Evolutionary conservation across 1,140 invertebrate genomes (phyloP).

Genomic region (Neuroterus valhalla): DNA sequence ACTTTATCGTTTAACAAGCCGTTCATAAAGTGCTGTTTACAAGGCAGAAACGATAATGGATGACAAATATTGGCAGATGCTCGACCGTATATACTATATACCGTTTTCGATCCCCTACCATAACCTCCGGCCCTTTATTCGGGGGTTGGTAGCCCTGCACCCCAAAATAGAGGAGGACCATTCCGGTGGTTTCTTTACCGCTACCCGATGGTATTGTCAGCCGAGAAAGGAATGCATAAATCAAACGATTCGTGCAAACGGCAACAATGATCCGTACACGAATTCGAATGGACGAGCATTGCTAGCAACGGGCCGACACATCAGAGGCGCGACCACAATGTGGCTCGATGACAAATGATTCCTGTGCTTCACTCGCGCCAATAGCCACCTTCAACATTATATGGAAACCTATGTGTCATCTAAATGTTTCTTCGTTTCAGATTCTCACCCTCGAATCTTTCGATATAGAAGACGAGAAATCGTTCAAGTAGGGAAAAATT

Average conservation of each 20-base stretch:
- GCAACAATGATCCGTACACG: slow-evolving; percentile 61
- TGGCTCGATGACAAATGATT: slow-evolving; percentile 73
- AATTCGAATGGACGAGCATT: slow-evolving; percentile 33
- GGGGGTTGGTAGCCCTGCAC: slow-evolving; percentile 43
- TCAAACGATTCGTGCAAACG: slow-evolving; percentile 63
- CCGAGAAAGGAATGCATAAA: slow-evolving; percentile 70
- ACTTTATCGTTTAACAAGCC: slow-evolving; percentile 55
- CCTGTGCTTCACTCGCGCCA: slow-evolving; percentile 46
- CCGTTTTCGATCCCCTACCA: slow-evolving; percentile 41
- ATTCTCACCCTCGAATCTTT: background rate
- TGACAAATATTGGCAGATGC: slow-evolving; percentile 76
- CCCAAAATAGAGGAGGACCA: slow-evolving; percentile 61
- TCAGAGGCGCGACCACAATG: slow-evolving; percentile 73
- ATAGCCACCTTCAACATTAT: slow-evolving; percentile 40
- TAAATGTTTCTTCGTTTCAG: slow-evolving; percentile 43
- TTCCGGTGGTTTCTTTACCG: slow-evolving; percentile 66
- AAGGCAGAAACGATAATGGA: slow-evolving; percentile 69
- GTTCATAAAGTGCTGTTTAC: slow-evolving; percentile 69
- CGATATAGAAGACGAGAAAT: background rate
- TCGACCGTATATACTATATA: slow-evolving; percentile 52
- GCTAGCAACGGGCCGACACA: slow-evolving; percentile 43
- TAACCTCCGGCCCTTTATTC: slow-evolving; percentile 46
- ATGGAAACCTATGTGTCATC: slow-evolving; percentile 54
- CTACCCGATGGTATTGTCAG: slow-evolving; percentile 56
- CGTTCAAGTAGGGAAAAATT: slow-evolving; percentile 3